Evolutionary conservation across 1,140 invertebrate genomes (phyloP).

Genomic region (Heliothis virescens): DNA sequence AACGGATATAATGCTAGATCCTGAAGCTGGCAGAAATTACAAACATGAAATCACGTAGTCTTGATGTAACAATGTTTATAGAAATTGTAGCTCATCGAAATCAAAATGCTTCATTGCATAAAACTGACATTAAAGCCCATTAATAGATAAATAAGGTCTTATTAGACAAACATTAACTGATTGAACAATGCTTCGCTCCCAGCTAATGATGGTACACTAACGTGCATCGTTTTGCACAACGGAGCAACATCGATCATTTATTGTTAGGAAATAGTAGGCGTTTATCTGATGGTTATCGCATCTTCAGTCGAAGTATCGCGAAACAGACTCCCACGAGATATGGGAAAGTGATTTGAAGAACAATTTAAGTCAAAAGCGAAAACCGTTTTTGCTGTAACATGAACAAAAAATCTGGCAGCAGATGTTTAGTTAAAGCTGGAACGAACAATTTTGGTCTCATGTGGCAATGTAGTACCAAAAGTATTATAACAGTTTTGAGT

Average conservation of each 20-base stretch:
- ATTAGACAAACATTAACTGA: constrained; percentile 9
- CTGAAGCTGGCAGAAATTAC: not conserved
- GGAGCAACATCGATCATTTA: constrained; percentile 42
- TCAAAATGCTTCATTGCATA: not conserved
- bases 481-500: not conserved
- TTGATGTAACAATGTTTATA: not conserved
- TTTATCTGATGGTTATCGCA: constrained; percentile 52
- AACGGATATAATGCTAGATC: not conserved
- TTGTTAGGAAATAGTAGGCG: constrained; percentile 58
- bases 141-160: not conserved
- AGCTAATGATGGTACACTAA: constrained; percentile 23
- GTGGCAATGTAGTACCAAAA: no score
- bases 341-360: constrained; percentile 11
- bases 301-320: constrained; percentile 20
- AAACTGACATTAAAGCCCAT: constrained; percentile 1
- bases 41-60: no score
- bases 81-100: not conserved
- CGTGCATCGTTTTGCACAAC: constrained; percentile 52
- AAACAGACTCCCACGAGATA: constrained; percentile 21
- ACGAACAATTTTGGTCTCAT: no score
- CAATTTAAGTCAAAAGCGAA: not conserved
- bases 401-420: not conserved
- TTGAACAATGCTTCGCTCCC: not conserved
- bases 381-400: not conserved
- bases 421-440: no score